These are phyloP conservation scores for Zaprionus vittiger DNA, from an alignment of 1,140 invertebrate species.

Conservation along the genomic window DNA sequence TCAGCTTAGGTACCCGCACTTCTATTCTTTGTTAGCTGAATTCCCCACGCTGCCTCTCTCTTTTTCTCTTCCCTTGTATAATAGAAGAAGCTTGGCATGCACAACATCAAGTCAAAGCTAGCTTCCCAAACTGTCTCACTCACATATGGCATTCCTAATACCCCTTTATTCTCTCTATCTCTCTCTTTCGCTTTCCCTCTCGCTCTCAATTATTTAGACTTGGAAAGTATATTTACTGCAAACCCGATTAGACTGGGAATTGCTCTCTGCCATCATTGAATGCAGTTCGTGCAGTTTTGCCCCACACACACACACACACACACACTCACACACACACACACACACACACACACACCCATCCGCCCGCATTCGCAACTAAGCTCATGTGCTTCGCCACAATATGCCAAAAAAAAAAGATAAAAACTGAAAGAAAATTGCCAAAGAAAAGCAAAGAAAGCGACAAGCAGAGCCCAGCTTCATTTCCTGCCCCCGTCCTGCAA, in stretches of 20 bases:
- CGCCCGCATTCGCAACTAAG: not conserved
- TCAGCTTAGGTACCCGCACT: too few relatives aligned
- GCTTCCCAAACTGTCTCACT: not conserved
- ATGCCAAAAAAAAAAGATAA: slow-evolving; percentile 42
- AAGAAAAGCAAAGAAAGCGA: slow-evolving; percentile 11
- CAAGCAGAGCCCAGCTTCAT: slow-evolving; percentile 43
- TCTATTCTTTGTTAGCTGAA: too few relatives aligned
- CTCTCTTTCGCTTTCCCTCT: not conserved
- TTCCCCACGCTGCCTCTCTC: not conserved
- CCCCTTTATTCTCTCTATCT: too few relatives aligned
- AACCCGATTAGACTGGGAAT: slow-evolving; percentile 9
- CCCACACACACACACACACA: not conserved
- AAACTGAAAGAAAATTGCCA: slow-evolving; percentile 2
- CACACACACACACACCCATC: not conserved
- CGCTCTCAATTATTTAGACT: slow-evolving; percentile 9
- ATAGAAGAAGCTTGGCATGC: not conserved
- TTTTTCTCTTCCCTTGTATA: not conserved
- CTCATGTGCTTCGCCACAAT: slow-evolving; percentile 51
- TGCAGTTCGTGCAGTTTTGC: slow-evolving; percentile 1
- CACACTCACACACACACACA: not conserved
- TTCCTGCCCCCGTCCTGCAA: slow-evolving; percentile 55
- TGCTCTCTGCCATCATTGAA: slow-evolving; percentile 1
- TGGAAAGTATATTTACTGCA: slow-evolving; percentile 2
- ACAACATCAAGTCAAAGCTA: not conserved
- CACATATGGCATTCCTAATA: not conserved